These are phyloP conservation scores for Leptopilina syphax DNA, from an alignment of 2,888 invertebrate genomes.

Conservation along the genomic window DNA sequence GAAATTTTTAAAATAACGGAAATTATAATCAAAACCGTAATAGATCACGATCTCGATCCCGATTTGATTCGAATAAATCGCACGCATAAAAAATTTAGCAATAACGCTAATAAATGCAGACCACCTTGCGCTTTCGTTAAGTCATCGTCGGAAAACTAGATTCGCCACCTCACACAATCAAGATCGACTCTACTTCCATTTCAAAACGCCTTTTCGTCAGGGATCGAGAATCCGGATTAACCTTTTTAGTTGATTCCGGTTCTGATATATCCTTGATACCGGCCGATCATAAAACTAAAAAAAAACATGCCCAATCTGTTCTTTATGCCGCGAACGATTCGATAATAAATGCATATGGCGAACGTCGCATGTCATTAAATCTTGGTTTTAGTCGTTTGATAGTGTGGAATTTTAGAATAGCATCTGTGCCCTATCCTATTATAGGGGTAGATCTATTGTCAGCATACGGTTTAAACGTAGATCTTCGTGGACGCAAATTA, in stretches of 20 bases:
- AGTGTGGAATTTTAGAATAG: conserved; percentile 47
- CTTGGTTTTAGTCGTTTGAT: conserved; percentile 47
- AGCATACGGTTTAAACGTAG: conserved; percentile 36
- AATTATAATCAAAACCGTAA: not conserved
- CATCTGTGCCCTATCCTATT: conserved; percentile 37
- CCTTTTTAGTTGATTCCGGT: not conserved
- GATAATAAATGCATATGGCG: not conserved
- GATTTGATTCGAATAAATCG: not conserved
- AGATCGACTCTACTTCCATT: not conserved
- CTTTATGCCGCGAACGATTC: no score
- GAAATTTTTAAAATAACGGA: no score
- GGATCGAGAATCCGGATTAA: not conserved
- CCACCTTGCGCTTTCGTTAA: not conserved
- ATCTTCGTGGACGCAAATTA: conserved; percentile 22
- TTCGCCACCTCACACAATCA: not conserved
- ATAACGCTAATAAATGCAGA: not conserved
- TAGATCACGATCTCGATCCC: not conserved
- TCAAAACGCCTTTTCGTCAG: not conserved
- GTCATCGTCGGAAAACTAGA: not conserved
- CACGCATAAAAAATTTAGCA: not conserved
- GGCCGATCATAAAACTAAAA: not conserved
- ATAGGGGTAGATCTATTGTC: not conserved
- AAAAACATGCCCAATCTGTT: not conserved
- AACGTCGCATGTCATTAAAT: not conserved
- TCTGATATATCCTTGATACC: not conserved